These are phyloP conservation scores for Nothura maculosa DNA, from an alignment of 2,797 vertebrate genomes.

Conservation along the genomic window DNA sequence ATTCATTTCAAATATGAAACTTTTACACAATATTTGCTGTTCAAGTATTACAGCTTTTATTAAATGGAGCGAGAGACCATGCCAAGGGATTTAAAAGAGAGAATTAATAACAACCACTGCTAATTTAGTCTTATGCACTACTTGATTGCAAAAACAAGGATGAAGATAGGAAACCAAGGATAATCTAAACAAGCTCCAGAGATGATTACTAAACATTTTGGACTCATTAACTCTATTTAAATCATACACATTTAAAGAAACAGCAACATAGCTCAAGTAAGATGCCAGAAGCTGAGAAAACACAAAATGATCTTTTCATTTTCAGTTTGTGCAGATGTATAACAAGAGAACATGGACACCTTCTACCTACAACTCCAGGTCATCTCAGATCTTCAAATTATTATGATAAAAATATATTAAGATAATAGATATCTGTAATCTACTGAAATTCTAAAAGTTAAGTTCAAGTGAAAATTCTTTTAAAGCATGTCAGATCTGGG, in stretches of 20 bases:
- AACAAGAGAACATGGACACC: not conserved
- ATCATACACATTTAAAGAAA: not conserved
- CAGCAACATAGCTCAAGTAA: not conserved
- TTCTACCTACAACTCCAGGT: fast-evolving
- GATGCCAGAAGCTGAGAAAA: not conserved
- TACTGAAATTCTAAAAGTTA: not conserved
- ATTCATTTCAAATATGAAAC: conserved; percentile 77
- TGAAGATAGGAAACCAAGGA: conserved; percentile 27
- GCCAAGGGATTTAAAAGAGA: conserved; percentile 52
- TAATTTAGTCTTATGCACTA: conserved; percentile 54
- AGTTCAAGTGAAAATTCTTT: not conserved
- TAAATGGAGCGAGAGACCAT: conserved; percentile 63
- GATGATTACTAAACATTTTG: conserved; percentile 38
- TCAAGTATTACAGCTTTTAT: conserved; percentile 72
- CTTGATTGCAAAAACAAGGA: conserved; percentile 56
- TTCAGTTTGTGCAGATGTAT: not conserved
- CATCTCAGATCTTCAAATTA: not conserved
- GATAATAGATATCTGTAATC: not conserved
- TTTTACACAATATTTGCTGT: conserved; percentile 76
- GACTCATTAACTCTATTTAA: conserved; percentile 17
- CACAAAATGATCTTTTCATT: not conserved
- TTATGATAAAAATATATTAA: not conserved
- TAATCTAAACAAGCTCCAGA: conserved; percentile 29
- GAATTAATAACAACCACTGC: conserved; percentile 68
- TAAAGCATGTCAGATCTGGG: not conserved